Base-by-base conservation (phyloP, 2,888 invertebrate genomes). In the Busseola fusca region DNA sequence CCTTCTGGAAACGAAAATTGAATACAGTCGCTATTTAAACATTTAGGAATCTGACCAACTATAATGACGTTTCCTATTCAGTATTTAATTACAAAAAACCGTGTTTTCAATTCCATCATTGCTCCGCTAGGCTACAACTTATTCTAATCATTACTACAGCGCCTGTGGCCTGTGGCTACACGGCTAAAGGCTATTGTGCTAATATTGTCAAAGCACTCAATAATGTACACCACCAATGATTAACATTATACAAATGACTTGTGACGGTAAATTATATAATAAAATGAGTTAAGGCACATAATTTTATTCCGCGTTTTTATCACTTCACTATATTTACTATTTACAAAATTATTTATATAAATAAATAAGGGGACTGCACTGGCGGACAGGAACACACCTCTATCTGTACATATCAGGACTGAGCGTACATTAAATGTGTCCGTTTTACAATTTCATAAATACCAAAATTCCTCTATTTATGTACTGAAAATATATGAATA, bases 211-310 rank as follows among this genome's bases (percentile, higher is more conserved):
- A 60, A 65, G 71, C 79, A 73, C 74, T 48, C 72, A 70, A 72
- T 72, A 74, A 79, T 79, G 64, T 81, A 72, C 70, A 74, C 60
- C 80, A 79, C 78, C 74, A 69, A 76, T 79, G 57, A 37, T 76
- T 70, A 76, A 76, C 59, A 64, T 78, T 64, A 73, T 64, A 73
- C 66, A 72, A 78, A 74, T 74, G 72, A 81, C 75, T 81, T 84
- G 78, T 83, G 81, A 86, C 74, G 76, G 80, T 83, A 82, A 72
- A 76, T 68, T 69, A 84, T 78, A 76, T 81, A 79, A 81, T 81
- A 83, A 86, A 86, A 87, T 88, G 87, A 87, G 88, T 86, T 86
- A 93, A 93, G 93, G 93, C 93, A 93, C 93, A 89, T 89, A 87
- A 89, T 89, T 87, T 87, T 87, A 86, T 81, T 85, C 84, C 84